A percentile compares a stretch with the other conserved stretches of the same genome.
Evolutionary conservation across 2,113 vertebrate species (phyloP).

Genomic region (Myotis lucifugus): DNA sequence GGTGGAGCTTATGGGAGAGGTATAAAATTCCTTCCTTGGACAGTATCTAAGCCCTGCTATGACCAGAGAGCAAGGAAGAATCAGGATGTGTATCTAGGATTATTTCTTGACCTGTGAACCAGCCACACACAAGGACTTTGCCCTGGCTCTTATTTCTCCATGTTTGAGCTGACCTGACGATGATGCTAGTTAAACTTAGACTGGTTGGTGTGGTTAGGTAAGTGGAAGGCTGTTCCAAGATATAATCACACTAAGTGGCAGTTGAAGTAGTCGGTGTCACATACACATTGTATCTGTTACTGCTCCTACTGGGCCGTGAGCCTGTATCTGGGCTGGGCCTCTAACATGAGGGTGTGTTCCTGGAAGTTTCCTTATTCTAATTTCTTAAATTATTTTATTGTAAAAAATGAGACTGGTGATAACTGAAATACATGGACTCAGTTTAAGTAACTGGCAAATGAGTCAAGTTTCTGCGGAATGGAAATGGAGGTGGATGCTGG

Average conservation of each 20-base stretch:
- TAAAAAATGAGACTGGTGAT: background rate
- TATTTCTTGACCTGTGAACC: background rate
- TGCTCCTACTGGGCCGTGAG: background rate
- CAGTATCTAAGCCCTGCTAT: background rate
- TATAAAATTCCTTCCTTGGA: background rate
- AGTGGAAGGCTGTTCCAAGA: background rate
- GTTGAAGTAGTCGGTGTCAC: background rate
- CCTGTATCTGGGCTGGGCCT: background rate
- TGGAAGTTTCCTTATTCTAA: background rate
- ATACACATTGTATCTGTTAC: fast-evolving
- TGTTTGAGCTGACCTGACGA: background rate
- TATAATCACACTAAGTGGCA: background rate
- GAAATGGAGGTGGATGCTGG: background rate
- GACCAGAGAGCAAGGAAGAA: background rate
- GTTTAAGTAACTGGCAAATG: background rate
- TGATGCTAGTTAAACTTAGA: background rate
- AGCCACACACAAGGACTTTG: background rate
- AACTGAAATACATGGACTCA: background rate
- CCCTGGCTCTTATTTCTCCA: background rate
- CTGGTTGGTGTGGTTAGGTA: background rate
- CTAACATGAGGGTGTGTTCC: background rate
- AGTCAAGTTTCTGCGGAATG: background rate
- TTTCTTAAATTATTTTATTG: background rate
- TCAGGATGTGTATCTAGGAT: background rate
- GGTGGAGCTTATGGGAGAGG: background rate